These are phyloP conservation scores for Tortricodes alternella DNA, from an alignment of 2,888 invertebrate genomes.

Conservation along the genomic window DNA sequence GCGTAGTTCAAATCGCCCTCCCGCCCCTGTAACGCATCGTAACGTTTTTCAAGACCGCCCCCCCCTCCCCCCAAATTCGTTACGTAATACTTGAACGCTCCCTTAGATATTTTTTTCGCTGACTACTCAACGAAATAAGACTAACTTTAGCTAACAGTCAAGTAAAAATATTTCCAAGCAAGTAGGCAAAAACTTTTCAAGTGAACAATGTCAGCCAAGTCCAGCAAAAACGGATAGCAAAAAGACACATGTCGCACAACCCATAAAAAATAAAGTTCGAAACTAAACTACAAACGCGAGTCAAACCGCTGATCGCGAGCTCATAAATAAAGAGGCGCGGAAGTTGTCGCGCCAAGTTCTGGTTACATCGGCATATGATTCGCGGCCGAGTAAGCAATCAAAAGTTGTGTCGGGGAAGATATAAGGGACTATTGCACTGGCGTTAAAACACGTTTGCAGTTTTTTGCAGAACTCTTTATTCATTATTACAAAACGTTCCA, in stretches of 20 bases:
- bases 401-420: slow-evolving; percentile 47
- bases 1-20: too few relatives aligned
- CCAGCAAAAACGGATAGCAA: slow-evolving; percentile 14
- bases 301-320: slow-evolving; percentile 57
- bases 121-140: too few relatives aligned
- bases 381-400: slow-evolving; percentile 65
- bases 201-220: slow-evolving; percentile 10
- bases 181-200: not conserved
- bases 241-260: slow-evolving; percentile 25
- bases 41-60: too few relatives aligned
- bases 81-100: too few relatives aligned
- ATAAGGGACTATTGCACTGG: slow-evolving; percentile 7
- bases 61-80: too few relatives aligned
- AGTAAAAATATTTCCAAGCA: not conserved
- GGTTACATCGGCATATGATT: slow-evolving; percentile 56
- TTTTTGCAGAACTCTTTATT: too few relatives aligned
- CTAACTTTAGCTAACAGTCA: too few relatives aligned
- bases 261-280: slow-evolving; percentile 29
- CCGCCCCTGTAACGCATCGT: too few relatives aligned
- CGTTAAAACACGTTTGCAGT: not conserved
- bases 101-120: too few relatives aligned
- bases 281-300: slow-evolving; percentile 38
- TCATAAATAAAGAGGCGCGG: slow-evolving; percentile 68
- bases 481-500: not conserved
- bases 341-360: slow-evolving; percentile 37